phyloP scores from a whole-genome alignment of 2,888 invertebrate genomes.

The Hipparchia sbordonii region DNA sequence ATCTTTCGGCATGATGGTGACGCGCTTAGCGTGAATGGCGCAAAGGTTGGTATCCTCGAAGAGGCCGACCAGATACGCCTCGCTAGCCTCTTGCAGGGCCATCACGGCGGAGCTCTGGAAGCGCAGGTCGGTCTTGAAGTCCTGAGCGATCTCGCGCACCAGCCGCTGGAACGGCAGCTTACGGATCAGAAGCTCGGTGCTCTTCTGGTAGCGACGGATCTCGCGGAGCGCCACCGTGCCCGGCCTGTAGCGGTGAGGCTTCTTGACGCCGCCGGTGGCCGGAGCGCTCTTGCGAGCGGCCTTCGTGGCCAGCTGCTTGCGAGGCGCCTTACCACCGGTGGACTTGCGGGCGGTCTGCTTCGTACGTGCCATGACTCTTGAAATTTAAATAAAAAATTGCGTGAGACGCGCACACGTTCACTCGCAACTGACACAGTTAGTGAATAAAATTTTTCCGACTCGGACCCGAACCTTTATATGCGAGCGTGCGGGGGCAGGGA shows the following conservation, averaged over 20 bases:
- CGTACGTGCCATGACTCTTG: too few species aligned
- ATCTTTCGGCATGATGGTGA: conserved; percentile 20
- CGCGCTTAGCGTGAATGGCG: conserved; percentile 91
- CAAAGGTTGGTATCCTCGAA: conserved; percentile 76
- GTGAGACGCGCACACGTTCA: too few species aligned
- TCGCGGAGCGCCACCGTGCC: conserved; percentile 13
- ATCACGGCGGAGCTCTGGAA: conserved; percentile 76
- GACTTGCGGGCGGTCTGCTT: too few species aligned
- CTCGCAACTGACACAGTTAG: too few species aligned
- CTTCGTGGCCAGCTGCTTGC: too few species aligned
- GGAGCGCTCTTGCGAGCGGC: too few species aligned
- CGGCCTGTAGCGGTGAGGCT: not conserved
- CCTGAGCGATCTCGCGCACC: conserved; percentile 87
- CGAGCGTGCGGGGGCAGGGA: too few species aligned
- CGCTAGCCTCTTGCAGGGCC: conserved; percentile 86
- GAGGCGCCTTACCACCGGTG: too few species aligned
- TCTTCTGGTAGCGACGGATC: conserved; percentile 25
- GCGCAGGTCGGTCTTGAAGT: conserved; percentile 78
- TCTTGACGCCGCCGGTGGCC: too few species aligned
- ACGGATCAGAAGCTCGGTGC: conserved; percentile 19
- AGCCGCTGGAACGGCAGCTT: conserved; percentile 90
- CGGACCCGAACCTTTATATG: too few species aligned
- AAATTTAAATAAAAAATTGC: too few species aligned
- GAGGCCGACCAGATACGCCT: conserved; percentile 92
- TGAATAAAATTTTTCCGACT: too few species aligned